Conservation (phyloP, 2,113 vertebrate species). For the Oreochromis tanganicae region DNA sequence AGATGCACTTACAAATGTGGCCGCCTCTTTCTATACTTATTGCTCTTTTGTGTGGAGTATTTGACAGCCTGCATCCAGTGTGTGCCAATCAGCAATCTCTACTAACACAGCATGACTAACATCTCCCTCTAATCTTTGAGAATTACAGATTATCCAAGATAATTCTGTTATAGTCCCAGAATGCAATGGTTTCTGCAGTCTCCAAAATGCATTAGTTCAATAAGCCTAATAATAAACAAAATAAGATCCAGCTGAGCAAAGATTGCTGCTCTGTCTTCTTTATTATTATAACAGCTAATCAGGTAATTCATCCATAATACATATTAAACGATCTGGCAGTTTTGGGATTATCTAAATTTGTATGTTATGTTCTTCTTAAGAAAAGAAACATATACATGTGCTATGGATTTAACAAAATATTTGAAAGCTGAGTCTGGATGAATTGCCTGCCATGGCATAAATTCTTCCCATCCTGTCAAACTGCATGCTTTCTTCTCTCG, state of each 20-base stretch:
- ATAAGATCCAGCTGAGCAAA: neutral
- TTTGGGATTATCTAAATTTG: neutral
- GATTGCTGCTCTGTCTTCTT: neutral
- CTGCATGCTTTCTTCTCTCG: constrained; percentile 54
- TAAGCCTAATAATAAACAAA: constrained; percentile 21
- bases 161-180: constrained; percentile 48
- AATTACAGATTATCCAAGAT: constrained; percentile 67
- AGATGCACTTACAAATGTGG: constrained; percentile 34
- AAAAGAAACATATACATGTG: neutral
- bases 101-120: constrained; percentile 63
- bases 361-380: neutral
- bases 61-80: constrained; percentile 19
- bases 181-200: constrained; percentile 37
- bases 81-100: constrained; percentile 47
- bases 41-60: constrained; percentile 30
- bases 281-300: constrained; percentile 2
- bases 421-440: neutral
- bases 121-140: constrained; percentile 49
- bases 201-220: constrained; percentile 23
- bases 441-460: constrained; percentile 4
- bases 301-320: neutral
- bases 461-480: constrained; percentile 51
- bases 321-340: neutral
- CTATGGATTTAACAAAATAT: neutral
- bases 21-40: neutral